Base-by-base conservation (phyloP, 2,113 vertebrate species). In the Sterrhoptilus dennistouni region DNA sequence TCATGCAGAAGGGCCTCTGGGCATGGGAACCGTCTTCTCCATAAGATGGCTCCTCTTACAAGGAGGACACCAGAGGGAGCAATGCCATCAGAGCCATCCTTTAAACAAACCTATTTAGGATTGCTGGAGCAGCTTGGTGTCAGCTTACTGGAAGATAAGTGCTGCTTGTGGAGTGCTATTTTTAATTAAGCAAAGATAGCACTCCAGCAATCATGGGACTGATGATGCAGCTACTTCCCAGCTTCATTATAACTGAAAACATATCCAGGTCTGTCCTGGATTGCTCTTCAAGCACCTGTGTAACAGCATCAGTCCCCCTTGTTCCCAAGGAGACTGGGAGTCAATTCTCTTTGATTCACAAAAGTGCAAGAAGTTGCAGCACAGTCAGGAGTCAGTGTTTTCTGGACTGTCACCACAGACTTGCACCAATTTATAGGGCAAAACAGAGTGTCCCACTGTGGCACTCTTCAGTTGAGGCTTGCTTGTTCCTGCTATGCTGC, bases 151-250 rank as follows among this genome's bases (percentile, higher is more conserved):
- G 53, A 86, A 91, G 83, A 49, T 40, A 95, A 93, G 87, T 84
- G 68, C 56, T 79, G 76, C 76, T 94, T 89, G 52, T 72, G 54
- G 79, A 95, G 56, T 89, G 90, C 31, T 90, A 92, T 90, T 95
- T 94, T 94, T 97, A 94, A 96, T 97, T 95, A 97, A 81, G 95
- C 53, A 81, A 80, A 92, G 89, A 93, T 72, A 90, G 42, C 80
- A 93, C 92, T 93, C 88, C 66, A 89, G 86, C 74, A 96, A 90
- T 94, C 92, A 92, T 42, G 45, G 61, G 76, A 87, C 33, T 95
- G 95, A 96, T 93, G 90, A 96, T 92, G 80, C 52, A 83, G 81
- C 89, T 87, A 87, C 66, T 94, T 95, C 47, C 80, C 87, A 94
- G 52, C 76, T 90, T 92, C 83, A 53, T 94, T 92, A 89, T 42